Conservation (phyloP, 2,888 invertebrate genomes). For the Candidula unifasciata region DNA sequence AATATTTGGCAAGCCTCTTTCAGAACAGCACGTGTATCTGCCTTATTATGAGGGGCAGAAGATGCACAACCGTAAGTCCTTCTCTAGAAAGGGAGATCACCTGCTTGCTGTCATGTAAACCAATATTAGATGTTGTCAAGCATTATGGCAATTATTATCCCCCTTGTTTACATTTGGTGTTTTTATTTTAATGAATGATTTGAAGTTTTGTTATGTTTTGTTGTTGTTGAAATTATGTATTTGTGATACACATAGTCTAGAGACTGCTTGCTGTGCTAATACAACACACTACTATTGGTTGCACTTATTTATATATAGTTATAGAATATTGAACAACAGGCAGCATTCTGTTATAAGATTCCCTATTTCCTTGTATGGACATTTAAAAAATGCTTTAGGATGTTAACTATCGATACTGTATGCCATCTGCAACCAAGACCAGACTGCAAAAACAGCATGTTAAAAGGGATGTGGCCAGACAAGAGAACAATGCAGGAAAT, state of each 20-base stretch:
- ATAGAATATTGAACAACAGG: too few relatives aligned
- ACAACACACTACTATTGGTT: too few relatives aligned
- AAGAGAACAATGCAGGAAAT: too few relatives aligned
- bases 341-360: too few relatives aligned
- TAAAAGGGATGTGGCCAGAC: too few relatives aligned
- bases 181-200: background rate
- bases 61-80: constrained; percentile 87
- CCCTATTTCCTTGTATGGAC: too few relatives aligned
- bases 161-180: background rate
- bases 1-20: constrained; percentile 85
- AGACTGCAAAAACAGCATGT: too few relatives aligned
- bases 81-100: background rate
- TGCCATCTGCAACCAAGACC: too few relatives aligned
- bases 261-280: background rate
- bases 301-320: too few relatives aligned
- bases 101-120: background rate
- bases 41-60: constrained; percentile 89
- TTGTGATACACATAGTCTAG: background rate
- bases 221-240: background rate
- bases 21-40: constrained; percentile 88
- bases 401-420: too few relatives aligned
- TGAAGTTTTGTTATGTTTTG: background rate
- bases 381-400: too few relatives aligned
- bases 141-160: background rate
- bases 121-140: constrained; percentile 14